Evolutionary conservation across 2,113 vertebrate species (phyloP), one percentile per base, ranked within the genome.

Genomic region (Rhegmatorhina hoffmannsi): DNA sequence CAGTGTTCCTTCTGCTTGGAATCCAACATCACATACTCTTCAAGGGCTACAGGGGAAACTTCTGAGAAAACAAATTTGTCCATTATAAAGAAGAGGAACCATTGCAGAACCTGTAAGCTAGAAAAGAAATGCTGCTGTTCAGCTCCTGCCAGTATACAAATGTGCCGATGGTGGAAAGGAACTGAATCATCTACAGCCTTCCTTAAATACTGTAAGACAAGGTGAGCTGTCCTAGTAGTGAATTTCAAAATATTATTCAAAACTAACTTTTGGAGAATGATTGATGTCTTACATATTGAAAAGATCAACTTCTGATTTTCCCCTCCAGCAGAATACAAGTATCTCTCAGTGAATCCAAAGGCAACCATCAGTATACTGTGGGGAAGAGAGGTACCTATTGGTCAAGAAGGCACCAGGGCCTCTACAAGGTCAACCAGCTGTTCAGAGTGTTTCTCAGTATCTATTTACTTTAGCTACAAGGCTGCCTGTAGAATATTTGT

Each of bases 221-320:
- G 63, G 44, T 56, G 11, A 69, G 34, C 36, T 91, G 36, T 86
- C 36, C 50, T 81, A 63, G 36, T 26, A 58, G 24, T 47, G 49
- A 83, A 80, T 93, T 83, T 83, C 46, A 83, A 85, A 91, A 72
- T 28, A 82, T 59, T 63, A 7, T 47, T 66, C 46, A 72, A 87
- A 94, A 89, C 52, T 72, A 84, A 85, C 64, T 86, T 94, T 40
- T 89, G 73, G 83, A 93, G 60, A 89, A 64, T 75, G 25, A 92
- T 8, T 55, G 50, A 67, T 70, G 18, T 43, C 20, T 79, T 81
- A 43, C 23, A 70, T 44, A 33, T 88, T 47, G 50, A 77, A 86
- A 74, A 90, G 50, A 74, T 7, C n/a, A 83, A 85, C n/a, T 76
- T 69, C 87, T 76, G 46, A n/a, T 93, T 62, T 73, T 16, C 10